Percentiles rank a stretch among this genome's conserved stretches.
phyloP scores from a whole-genome alignment of 2,113 vertebrate genomes.

The Amblyopsis rosae region DNA sequence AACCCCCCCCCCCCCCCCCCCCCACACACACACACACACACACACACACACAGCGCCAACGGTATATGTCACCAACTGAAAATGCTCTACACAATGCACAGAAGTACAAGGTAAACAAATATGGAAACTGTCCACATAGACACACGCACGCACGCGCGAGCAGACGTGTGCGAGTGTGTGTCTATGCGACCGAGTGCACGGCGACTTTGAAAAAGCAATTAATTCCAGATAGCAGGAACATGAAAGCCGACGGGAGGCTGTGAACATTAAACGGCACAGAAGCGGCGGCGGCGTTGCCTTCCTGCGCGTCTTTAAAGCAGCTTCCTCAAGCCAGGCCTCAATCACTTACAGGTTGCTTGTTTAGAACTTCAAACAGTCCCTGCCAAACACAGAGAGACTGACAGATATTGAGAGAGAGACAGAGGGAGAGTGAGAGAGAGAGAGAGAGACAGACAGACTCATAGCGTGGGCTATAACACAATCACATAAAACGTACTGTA shows the following conservation, averaged over 20 bases:
- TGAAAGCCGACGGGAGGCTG: constrained; percentile 71
- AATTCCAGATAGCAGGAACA: constrained; percentile 73
- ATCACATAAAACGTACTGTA: too few species aligned
- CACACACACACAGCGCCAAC: too few species aligned
- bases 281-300: constrained; percentile 51
- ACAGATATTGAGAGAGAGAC: constrained; percentile 18
- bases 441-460: not conserved
- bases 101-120: constrained; percentile 51
- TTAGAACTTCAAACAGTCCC: constrained; percentile 70
- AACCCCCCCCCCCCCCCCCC: too few species aligned
- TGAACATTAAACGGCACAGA: constrained; percentile 72
- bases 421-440: not conserved
- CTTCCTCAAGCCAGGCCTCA: constrained; percentile 60
- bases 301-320: constrained; percentile 66
- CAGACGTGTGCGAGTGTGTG: constrained; percentile 9
- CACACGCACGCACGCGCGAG: constrained; percentile 36
- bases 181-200: not conserved
- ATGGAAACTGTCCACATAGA: constrained; percentile 31
- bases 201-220: constrained; percentile 73
- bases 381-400: constrained; percentile 50
- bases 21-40: too few species aligned
- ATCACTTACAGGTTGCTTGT: constrained; percentile 73
- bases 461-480: too few species aligned
- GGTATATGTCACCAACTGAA: too few species aligned
- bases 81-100: constrained; percentile 8